A percentile compares a stretch with the other conserved stretches of the same genome.
Conservation (phyloP, 1,140 invertebrate species). For the Zaprionus ghesquierei region DNA sequence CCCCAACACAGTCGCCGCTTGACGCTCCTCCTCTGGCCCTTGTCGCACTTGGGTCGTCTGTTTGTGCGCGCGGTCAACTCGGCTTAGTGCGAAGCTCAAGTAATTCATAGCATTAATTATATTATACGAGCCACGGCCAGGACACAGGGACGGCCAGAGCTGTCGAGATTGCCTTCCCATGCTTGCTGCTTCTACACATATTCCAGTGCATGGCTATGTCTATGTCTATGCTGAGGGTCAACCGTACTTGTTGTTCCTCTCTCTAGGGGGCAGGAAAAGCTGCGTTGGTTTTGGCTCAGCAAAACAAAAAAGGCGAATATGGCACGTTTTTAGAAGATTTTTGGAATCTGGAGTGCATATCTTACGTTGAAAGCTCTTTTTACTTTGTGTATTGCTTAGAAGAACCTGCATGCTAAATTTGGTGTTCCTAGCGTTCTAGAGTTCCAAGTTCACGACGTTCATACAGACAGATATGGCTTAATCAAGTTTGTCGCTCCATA, state of each 20-base stretch:
- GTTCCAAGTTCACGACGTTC: no score
- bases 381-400: no score
- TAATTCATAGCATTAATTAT: conserved; percentile 79
- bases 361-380: neutral
- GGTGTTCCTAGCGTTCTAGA: no score
- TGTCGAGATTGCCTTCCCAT: neutral
- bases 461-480: no score
- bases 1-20: conserved; percentile 17
- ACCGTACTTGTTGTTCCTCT: neutral
- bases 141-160: neutral
- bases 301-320: no score
- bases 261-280: no score
- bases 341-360: no score
- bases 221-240: neutral
- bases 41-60: conserved; percentile 1
- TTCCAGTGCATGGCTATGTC: neutral
- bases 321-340: no score
- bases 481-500: no score
- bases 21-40: neutral
- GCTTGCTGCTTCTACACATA: neutral
- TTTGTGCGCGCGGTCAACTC: conserved; percentile 29
- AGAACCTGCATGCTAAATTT: no score
- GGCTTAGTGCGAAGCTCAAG: conserved; percentile 53
- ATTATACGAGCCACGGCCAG: conserved; percentile 58
- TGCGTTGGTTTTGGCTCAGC: neutral